Evolutionary conservation across 2,797 vertebrate species (phyloP).

Genomic region (Lemur catta): DNA sequence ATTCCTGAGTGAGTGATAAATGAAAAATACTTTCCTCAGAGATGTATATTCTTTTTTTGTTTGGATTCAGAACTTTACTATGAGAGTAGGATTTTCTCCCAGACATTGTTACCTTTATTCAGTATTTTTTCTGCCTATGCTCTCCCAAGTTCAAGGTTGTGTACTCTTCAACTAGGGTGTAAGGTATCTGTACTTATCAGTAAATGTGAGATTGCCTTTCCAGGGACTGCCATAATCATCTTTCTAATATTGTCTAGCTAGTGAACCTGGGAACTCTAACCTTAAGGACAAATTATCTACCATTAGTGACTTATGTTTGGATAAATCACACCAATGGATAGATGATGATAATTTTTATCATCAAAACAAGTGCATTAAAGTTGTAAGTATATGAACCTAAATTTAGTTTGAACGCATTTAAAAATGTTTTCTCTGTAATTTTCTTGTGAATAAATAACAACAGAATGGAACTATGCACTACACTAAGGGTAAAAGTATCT

Average conservation of each 20-base stretch:
- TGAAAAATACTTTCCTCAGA: conserved; percentile 32
- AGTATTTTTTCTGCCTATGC: conserved; percentile 54
- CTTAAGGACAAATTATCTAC: conserved; percentile 29
- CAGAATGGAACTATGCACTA: neutral
- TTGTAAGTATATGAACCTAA: neutral
- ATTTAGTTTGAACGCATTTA: conserved; percentile 33
- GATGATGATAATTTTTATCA: neutral
- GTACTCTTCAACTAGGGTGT: neutral
- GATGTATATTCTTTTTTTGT: neutral
- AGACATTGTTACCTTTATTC: conserved; percentile 52
- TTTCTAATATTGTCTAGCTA: conserved; percentile 40
- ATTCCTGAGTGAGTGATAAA: neutral
- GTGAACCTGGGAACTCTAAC: conserved; percentile 47
- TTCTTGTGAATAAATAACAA: neutral
- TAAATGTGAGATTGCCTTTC: conserved; percentile 42
- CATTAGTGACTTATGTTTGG: neutral
- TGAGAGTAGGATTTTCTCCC: conserved; percentile 20
- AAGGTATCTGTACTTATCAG: conserved; percentile 35
- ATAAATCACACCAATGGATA: neutral
- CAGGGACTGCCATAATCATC: neutral
- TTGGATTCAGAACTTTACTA: conserved; percentile 10
- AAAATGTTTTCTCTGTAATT: neutral
- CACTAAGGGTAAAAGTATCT: neutral
- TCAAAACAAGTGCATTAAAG: neutral
- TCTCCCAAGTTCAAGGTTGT: conserved; percentile 57